These are phyloP conservation scores for Lucilia sericata DNA, from an alignment of 1,140 invertebrate genomes.

Conservation along the genomic window DNA sequence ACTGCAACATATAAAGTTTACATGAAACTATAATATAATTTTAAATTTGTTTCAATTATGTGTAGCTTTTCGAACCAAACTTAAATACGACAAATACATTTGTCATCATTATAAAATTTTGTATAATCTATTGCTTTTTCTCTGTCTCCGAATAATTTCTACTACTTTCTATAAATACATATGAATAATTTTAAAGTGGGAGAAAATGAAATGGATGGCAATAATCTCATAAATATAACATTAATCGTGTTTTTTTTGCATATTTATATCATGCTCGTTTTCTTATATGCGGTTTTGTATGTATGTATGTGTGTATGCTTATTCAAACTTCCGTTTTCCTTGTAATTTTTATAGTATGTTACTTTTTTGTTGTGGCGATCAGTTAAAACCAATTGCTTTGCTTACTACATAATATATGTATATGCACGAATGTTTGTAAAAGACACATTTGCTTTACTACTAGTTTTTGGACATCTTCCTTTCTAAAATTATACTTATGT, in stretches of 20 bases:
- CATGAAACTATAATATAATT: no score
- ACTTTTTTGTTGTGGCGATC: not conserved
- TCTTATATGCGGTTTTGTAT: no score
- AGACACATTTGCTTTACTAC: not conserved
- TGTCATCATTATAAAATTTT: not conserved
- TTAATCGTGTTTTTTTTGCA: slow-evolving; percentile 5
- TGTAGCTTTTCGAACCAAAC: no score
- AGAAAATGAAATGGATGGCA: not conserved
- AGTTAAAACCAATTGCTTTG: not conserved
- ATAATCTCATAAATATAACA: slow-evolving; percentile 16
- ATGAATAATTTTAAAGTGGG: not conserved
- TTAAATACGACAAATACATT: not conserved
- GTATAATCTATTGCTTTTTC: not conserved
- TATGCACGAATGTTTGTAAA: no score
- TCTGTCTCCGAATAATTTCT: no score
- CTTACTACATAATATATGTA: not conserved
- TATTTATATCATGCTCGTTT: not conserved
- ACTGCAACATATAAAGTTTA: no score
- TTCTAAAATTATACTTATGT: not conserved
- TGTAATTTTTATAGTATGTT: not conserved
- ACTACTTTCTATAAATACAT: not conserved
- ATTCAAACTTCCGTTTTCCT: not conserved
- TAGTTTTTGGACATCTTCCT: not conserved
- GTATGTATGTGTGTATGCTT: no score
- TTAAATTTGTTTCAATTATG: no score